Evolutionary conservation across 2,888 invertebrate genomes (phyloP), one percentile per base, ranked within the genome.

Genomic region (Hemaris fuciformis): DNA sequence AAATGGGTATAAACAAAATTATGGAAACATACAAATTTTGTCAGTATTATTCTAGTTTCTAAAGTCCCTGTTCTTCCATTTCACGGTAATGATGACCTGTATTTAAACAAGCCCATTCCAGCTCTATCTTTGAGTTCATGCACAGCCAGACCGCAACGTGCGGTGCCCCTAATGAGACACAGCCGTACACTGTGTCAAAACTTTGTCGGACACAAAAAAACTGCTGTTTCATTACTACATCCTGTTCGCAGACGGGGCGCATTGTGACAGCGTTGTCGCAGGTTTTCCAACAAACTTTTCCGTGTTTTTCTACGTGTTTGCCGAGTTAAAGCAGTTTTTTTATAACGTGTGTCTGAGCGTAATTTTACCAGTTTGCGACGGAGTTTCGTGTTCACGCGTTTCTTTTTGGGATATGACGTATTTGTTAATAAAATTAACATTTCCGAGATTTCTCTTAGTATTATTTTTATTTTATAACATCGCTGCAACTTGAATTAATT

Each of bases 201-300:
- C 53, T 53, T 53, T 53, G 31, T 53, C 4, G 27, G 53, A 53
- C 18, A 53, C 31, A 27, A 53, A 43, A 43, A 53, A 53, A 31
- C 53, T 53, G 53, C 53, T 27, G 53, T 53, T 53, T 53, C 53
- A 53, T 53, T 53, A 53, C 53, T 53, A 31, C 27, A 53, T 31
- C 18, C 31, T 31, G 25, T n/a, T 46, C 46, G 46, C 18, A 4
- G 27, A 15, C 31, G 18, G 53, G 10, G 18, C 31, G 53, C 53
- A 53, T 53, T 53, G 53, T 53, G 53, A 53, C 53, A 31, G n/a
- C 38, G 38, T 20, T 20, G 20, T 43, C 5, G 7, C 20, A 15
- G 8, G 53, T 53, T 31, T 31, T 53, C 53, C 53, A 53, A 53
- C 48, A 48, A 48, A 48, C 31, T 53, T 53, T 53, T 10, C 31